phyloP scores from a whole-genome alignment of 92 coral and sea anemone species.

The Epizoanthus ramosus region DNA sequence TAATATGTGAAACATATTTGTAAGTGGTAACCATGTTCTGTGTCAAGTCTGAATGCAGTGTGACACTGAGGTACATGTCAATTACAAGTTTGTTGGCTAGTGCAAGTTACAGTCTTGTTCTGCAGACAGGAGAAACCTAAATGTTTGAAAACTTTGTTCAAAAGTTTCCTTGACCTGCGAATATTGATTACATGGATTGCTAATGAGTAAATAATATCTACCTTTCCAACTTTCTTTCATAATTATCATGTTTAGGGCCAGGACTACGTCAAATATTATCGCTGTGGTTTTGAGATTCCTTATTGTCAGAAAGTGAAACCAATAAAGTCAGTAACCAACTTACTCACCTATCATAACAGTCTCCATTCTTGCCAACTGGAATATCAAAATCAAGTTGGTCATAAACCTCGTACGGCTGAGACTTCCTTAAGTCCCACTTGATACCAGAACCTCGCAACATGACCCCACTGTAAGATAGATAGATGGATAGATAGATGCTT shows the following conservation, averaged over 20 bases:
- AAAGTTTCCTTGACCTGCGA: background rate
- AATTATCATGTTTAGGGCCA: no score
- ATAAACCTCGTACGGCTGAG: constrained; percentile 95
- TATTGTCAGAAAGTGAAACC: background rate
- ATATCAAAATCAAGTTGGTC: constrained; percentile 96
- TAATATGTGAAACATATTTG: no score
- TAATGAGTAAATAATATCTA: no score
- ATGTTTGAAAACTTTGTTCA: background rate
- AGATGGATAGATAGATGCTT: no score
- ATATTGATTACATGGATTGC: no score
- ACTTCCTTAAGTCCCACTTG: constrained; percentile 92
- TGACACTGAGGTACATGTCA: no score
- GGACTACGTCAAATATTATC: no score
- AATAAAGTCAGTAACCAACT: background rate
- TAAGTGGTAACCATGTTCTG: no score
- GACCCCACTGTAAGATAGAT: constrained; percentile 83
- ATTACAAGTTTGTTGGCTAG: no score
- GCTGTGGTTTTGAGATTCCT: background rate
- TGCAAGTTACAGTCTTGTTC: background rate
- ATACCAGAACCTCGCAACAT: constrained; percentile 94
- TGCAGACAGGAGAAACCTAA: background rate
- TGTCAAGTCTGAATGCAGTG: no score
- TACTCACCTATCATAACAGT: constrained; percentile 92
- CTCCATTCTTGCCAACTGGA: constrained; percentile 98
- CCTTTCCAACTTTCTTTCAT: no score